These are phyloP conservation scores for Melolontha melolontha DNA, from an alignment of 2,888 invertebrate genomes.

Conservation along the genomic window DNA sequence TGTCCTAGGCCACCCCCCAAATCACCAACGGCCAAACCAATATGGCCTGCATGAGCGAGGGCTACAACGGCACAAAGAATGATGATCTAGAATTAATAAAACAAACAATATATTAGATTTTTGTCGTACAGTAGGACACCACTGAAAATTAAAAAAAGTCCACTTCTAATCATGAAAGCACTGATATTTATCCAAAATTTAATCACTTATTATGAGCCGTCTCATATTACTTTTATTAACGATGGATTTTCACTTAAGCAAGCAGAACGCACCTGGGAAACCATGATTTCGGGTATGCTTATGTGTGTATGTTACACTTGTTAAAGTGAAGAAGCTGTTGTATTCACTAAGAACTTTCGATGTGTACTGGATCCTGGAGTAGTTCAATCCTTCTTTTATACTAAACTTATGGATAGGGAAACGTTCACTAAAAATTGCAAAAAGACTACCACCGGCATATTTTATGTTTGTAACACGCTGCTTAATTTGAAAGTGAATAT, in stretches of 20 bases:
- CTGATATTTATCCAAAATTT: no score
- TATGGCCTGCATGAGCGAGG: slow-evolving; percentile 38
- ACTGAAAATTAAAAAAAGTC: slow-evolving; percentile 2
- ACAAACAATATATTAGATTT: not conserved
- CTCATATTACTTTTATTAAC: no score
- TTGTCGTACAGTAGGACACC: not conserved
- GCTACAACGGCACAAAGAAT: slow-evolving; percentile 28
- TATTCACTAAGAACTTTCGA: slow-evolving; percentile 25
- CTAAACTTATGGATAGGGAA: slow-evolving; percentile 38
- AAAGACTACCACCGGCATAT: slow-evolving; percentile 35
- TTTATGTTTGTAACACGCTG: slow-evolving; percentile 17
- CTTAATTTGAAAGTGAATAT: slow-evolving; percentile 26
- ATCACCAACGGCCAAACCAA: slow-evolving; percentile 31
- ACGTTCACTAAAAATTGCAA: slow-evolving; percentile 39
- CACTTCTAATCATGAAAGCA: no score
- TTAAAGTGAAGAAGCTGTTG: slow-evolving; percentile 18
- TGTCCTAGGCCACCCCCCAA: slow-evolving; percentile 22
- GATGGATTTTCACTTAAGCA: slow-evolving; percentile 3
- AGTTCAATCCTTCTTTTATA: slow-evolving; percentile 37
- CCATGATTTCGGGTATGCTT: slow-evolving; percentile 31
- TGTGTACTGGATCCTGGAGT: slow-evolving; percentile 28
- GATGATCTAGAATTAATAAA: slow-evolving; percentile 32
- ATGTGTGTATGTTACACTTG: slow-evolving; percentile 29
- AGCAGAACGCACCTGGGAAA: slow-evolving; percentile 40
- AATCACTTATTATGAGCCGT: no score